Percentiles rank a stretch among this genome's conserved stretches.
Evolutionary conservation across 2,113 vertebrate species (phyloP).

Genomic region (Nyctereutes procyonoides): DNA sequence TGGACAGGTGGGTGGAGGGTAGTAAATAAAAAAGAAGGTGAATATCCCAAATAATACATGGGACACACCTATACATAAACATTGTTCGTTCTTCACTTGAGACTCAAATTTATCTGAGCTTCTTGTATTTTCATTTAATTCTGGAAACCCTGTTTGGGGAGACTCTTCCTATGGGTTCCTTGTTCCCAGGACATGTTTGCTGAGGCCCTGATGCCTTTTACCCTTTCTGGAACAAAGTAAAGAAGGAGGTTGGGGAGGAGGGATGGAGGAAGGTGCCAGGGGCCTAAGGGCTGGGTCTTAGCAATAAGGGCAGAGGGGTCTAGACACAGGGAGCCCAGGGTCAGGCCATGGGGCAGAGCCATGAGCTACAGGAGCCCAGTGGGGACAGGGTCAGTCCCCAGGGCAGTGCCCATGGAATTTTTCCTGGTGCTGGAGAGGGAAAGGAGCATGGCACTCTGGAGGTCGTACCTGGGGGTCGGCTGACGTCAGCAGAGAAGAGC

Average conservation of each 20-base stretch:
- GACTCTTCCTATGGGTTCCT: neutral
- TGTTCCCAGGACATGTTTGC: neutral
- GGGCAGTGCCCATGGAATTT: neutral
- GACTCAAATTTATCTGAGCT: neutral
- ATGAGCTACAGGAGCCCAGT: accelerated
- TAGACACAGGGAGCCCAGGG: neutral
- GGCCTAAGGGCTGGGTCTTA: neutral
- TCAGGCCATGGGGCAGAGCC: neutral
- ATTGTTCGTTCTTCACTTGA: neutral
- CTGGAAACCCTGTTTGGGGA: neutral
- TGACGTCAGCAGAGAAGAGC: conserved; percentile 95
- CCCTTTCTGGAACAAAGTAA: neutral
- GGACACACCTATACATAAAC: neutral
- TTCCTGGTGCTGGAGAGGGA: accelerated
- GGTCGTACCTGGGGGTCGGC: conserved; percentile 91
- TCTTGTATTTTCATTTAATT: neutral
- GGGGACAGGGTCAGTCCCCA: accelerated
- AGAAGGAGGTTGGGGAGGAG: too few species aligned
- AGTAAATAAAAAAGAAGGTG: neutral
- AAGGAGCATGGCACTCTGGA: accelerated
- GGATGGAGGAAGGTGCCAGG: too few species aligned
- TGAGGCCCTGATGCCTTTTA: accelerated
- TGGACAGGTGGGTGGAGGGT: accelerated
- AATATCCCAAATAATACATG: accelerated
- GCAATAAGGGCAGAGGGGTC: neutral